Percentiles rank a stretch among this genome's conserved stretches.
Evolutionary conservation across 2,113 vertebrate genomes (phyloP).

Genomic region (Engraulis encrasicolus): DNA sequence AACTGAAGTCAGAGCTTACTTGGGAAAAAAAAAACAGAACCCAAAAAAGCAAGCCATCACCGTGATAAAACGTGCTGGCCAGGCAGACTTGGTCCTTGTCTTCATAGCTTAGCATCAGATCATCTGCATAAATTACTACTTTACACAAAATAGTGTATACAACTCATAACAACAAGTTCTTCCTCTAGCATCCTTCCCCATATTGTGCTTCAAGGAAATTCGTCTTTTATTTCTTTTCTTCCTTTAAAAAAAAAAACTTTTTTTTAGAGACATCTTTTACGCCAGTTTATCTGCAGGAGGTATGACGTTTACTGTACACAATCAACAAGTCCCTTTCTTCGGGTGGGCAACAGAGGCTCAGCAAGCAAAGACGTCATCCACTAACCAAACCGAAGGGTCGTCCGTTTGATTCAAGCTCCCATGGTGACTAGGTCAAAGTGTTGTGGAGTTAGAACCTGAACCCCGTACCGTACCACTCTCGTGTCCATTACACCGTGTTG

Average conservation of each 20-base stretch:
- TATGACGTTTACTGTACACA: not conserved
- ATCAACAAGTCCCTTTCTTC: not conserved
- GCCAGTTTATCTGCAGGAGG: not conserved
- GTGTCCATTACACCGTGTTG: too few species aligned
- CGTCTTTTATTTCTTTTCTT: not conserved
- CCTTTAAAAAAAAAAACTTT: not conserved
- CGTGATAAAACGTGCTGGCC: not conserved
- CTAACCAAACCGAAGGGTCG: too few species aligned
- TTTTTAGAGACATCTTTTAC: not conserved
- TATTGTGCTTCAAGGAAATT: conserved; percentile 1
- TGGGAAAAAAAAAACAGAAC: not conserved
- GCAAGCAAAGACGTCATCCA: too few species aligned
- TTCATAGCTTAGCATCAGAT: not conserved
- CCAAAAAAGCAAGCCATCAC: not conserved
- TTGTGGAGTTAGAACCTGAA: too few species aligned
- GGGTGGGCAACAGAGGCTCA: not conserved
- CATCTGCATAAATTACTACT: not conserved
- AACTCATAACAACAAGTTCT: not conserved
- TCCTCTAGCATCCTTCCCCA: not conserved
- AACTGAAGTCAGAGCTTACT: not conserved
- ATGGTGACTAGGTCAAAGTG: too few species aligned
- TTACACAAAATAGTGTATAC: conserved; percentile 7
- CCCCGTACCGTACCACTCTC: too few species aligned
- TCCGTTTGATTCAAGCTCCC: too few species aligned
- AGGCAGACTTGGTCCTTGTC: not conserved